Evolutionary conservation across 2,888 invertebrate species (phyloP).

Genomic region (Tinea pellionella): DNA sequence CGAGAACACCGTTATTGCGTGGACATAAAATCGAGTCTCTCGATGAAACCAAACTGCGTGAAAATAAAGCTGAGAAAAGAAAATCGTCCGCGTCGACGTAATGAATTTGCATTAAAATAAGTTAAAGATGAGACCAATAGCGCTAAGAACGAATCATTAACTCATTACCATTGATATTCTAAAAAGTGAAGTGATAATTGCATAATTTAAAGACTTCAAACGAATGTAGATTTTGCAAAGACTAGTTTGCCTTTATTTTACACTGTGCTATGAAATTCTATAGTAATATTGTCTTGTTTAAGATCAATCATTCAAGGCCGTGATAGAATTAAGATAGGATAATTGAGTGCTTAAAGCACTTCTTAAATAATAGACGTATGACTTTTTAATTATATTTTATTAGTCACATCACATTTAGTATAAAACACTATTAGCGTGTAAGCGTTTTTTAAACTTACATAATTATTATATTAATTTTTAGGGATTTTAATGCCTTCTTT

Average conservation of each 20-base stretch:
- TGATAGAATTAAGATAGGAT: constrained; percentile 49
- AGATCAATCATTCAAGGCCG: constrained; percentile 49
- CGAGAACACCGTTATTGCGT: constrained; percentile 52
- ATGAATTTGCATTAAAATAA: constrained; percentile 16
- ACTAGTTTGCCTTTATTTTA: constrained; percentile 24
- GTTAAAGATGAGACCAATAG: constrained; percentile 38
- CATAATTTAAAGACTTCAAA: background rate
- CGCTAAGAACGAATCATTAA: constrained; percentile 25
- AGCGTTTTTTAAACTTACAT: background rate
- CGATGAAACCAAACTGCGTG: constrained; percentile 55
- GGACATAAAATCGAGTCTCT: constrained; percentile 62
- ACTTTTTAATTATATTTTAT: background rate
- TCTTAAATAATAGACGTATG: constrained; percentile 24
- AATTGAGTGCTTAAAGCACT: constrained; percentile 41
- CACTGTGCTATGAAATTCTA: constrained; percentile 21
- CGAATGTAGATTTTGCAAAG: constrained; percentile 11
- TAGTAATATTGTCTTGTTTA: constrained; percentile 23
- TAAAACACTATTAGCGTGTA: background rate
- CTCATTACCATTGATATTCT: background rate
- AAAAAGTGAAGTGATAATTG: constrained; percentile 8
- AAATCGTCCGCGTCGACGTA: constrained; percentile 64
- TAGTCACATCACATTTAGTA: background rate
- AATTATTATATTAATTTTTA: background rate
- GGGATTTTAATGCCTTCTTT: background rate
- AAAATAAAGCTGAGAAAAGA: constrained; percentile 53